Conservation (phyloP, 2,797 vertebrate species). For the Triplophysa yarkandensis region DNA sequence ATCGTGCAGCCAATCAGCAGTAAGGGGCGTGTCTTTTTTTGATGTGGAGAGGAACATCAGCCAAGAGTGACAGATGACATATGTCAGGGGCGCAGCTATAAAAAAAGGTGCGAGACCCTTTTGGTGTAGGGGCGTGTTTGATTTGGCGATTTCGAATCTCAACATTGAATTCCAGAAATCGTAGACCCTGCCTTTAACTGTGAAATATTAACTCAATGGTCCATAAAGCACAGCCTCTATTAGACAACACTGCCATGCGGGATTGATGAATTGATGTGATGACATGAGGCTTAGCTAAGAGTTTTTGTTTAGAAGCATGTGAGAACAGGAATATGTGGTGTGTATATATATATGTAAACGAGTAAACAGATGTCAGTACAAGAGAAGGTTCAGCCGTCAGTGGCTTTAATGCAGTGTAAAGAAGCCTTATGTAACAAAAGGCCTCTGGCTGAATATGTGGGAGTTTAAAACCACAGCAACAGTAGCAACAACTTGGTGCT, state of each 20-base stretch:
- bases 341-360: slow-evolving; percentile 13
- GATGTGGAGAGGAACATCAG: too few relatives aligned
- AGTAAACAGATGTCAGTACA: slow-evolving; percentile 16
- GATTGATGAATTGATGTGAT: slow-evolving; percentile 44
- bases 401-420: background rate
- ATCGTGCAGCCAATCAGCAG: too few relatives aligned
- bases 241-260: slow-evolving; percentile 44
- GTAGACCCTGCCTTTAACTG: too few relatives aligned
- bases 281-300: background rate
- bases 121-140: too few relatives aligned
- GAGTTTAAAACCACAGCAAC: slow-evolving; percentile 1
- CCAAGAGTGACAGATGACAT: too few relatives aligned
- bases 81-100: too few relatives aligned
- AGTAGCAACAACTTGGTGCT: slow-evolving; percentile 15
- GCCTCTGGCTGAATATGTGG: slow-evolving; percentile 6
- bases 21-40: too few relatives aligned
- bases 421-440: slow-evolving; percentile 15
- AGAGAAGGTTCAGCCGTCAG: slow-evolving; percentile 9
- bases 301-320: slow-evolving; percentile 29
- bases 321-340: background rate
- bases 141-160: too few relatives aligned
- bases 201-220: slow-evolving; percentile 57
- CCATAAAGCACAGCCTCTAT: slow-evolving; percentile 57
- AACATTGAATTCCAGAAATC: too few relatives aligned
- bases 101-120: too few relatives aligned